Conservation (phyloP, 1,140 invertebrate species). For the Cotesia chilonis region DNA sequence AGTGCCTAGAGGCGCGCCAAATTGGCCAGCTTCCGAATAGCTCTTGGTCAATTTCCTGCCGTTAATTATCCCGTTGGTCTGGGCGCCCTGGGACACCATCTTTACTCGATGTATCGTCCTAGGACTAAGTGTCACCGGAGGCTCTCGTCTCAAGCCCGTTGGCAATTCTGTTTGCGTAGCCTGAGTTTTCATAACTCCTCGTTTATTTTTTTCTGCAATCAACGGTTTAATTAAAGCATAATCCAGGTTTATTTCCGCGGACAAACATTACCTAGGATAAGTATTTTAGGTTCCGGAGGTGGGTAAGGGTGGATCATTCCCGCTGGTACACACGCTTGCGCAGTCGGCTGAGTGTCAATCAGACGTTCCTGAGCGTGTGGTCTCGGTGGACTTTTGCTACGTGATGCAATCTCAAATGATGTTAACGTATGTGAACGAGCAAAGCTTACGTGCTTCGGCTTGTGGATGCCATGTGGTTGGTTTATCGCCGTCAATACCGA, state of each 20-base stretch:
- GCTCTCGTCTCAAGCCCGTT: conserved; percentile 70
- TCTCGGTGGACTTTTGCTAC: conserved; percentile 66
- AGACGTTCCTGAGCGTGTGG: conserved; percentile 77
- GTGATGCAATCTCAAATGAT: conserved; percentile 76
- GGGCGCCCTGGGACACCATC: conserved; percentile 88
- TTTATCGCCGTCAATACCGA: conserved; percentile 57
- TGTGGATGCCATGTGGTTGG: conserved; percentile 64
- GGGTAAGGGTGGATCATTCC: conserved; percentile 50
- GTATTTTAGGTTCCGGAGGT: conserved; percentile 63
- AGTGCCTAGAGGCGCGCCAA: conserved; percentile 60
- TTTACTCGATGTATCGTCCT: conserved; percentile 74
- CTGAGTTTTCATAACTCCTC: conserved; percentile 89
- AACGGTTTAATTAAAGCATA: background rate
- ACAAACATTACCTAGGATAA: conserved; percentile 62
- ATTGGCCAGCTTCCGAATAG: conserved; percentile 79
- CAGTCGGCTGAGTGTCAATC: conserved; percentile 64
- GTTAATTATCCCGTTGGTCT: conserved; percentile 81
- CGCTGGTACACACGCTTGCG: conserved; percentile 48
- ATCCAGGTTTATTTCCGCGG: too few relatives aligned
- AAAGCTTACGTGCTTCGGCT: conserved; percentile 89
- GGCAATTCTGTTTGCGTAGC: conserved; percentile 89
- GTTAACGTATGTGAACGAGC: conserved; percentile 84
- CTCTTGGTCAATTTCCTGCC: conserved; percentile 82
- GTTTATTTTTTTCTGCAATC: conserved; percentile 71
- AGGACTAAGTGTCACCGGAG: conserved; percentile 81